Conservation (phyloP, 2,888 invertebrate genomes). For the Andrena haemorrhoa region DNA sequence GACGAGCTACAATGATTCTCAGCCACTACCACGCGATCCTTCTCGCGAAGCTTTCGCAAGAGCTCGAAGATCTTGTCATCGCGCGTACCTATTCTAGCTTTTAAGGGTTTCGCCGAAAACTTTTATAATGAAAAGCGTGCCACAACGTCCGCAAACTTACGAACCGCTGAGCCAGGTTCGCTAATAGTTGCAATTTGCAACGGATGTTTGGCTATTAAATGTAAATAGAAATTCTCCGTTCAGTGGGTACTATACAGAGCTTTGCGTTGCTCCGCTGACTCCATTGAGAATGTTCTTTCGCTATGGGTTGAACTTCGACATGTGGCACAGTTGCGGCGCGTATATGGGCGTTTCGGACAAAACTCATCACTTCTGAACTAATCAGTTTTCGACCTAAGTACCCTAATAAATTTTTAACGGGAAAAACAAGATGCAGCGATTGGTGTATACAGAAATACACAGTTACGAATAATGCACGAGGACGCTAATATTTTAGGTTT, state of each 20-base stretch:
- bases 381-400: too few species aligned
- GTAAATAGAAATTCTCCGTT: background rate
- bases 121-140: constrained; percentile 17
- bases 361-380: too few species aligned
- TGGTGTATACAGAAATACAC: too few species aligned
- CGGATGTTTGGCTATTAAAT: background rate
- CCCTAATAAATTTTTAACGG: too few species aligned
- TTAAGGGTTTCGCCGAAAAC: background rate
- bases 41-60: background rate
- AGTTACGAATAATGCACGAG: too few species aligned
- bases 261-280: background rate
- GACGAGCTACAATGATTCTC: constrained; percentile 5
- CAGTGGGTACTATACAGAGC: background rate
- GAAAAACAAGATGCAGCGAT: too few species aligned
- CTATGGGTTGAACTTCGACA: background rate
- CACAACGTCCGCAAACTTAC: background rate
- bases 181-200: background rate
- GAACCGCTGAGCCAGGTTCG: background rate
- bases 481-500: too few species aligned
- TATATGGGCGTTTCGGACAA: background rate
- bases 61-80: background rate
- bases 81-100: background rate
- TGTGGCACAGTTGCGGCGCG: background rate
- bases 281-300: background rate
- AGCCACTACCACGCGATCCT: background rate